Evolutionary conservation across 2,888 invertebrate species (phyloP).

Genomic region (Tricholauxania praeusta): DNA sequence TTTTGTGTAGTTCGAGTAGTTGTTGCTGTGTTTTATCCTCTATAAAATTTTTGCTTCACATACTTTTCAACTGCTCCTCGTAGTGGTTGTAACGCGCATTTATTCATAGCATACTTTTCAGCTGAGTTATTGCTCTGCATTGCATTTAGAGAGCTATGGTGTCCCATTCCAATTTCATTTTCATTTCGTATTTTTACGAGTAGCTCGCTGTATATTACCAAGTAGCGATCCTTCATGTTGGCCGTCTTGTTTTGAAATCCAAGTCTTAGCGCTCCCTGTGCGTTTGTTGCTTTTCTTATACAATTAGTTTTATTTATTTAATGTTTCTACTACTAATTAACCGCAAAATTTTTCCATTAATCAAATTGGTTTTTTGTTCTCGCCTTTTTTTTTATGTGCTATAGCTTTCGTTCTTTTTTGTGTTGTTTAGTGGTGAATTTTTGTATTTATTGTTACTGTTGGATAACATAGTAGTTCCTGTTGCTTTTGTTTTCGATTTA

Average conservation of each 20-base stretch:
- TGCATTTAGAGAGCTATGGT: slow-evolving; percentile 48
- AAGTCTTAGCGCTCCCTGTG: slow-evolving; percentile 14
- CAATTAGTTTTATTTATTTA: slow-evolving; percentile 52
- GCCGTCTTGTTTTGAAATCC: slow-evolving; percentile 31
- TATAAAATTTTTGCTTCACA: background rate
- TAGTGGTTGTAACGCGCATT: slow-evolving; percentile 25
- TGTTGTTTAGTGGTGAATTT: slow-evolving; percentile 33
- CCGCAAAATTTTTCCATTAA: slow-evolving; percentile 59
- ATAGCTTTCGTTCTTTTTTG: slow-evolving; percentile 26
- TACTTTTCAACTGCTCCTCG: slow-evolving; percentile 16
- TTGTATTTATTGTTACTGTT: background rate
- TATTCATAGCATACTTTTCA: slow-evolving; percentile 49
- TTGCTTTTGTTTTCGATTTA: slow-evolving; percentile 35
- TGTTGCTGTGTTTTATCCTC: slow-evolving; percentile 2
- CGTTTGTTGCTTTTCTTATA: slow-evolving; percentile 17
- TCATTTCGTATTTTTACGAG: background rate
- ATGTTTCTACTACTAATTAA: slow-evolving; percentile 54
- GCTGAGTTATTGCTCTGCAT: slow-evolving; percentile 54
- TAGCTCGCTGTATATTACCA: background rate
- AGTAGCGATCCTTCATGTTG: slow-evolving; percentile 14
- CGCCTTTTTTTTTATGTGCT: slow-evolving; percentile 12
- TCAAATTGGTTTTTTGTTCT: slow-evolving; percentile 53
- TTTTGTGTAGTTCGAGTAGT: background rate
- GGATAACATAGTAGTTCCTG: background rate
- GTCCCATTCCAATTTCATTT: background rate